Evolutionary conservation across 2,797 vertebrate genomes (phyloP), one percentile per base, ranked within the genome.

Genomic region (Peromyscus nudipes): DNA sequence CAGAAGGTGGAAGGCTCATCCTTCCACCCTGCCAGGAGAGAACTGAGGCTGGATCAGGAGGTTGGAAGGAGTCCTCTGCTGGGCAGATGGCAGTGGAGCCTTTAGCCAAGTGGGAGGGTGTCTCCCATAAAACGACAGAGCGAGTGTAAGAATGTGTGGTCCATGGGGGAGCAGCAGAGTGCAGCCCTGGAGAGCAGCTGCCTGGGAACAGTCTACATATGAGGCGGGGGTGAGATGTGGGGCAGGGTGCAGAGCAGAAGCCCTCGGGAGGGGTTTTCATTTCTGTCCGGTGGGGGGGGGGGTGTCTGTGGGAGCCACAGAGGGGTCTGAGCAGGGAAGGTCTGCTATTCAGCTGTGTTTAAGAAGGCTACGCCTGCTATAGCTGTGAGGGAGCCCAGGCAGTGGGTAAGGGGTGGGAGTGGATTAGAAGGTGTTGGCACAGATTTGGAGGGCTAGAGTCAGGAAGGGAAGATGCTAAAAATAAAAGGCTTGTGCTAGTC

Each of bases 191-290:
- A 23, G n/a, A 57, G 96, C 31, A 29, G 64, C 23, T 10, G 23
- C 76, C 69, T 27, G 3, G 21, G 64, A 11, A 27, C 49, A 0
- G 0, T 3, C 75, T 55, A 11, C 29, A 0, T 12, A 12, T 64
- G 49, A 23, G 60, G 60, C 21, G 6, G 46, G 71, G 46, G 49
- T 21, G 37, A 27, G 5, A 23, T 9, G 27, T 6, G 60, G n/a
- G 37, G 27, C 31, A 23, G 13, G 3, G 25, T 16, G 1, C 0
- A 3, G 40, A 43, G 2, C 6, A 37, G 17, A 34, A n/a, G 57
- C 29, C 16, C 83, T 76, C 1, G 0, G 3, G 13, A 27, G 55
- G 49, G 13, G 21, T 4, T 92, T 43, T 75, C 34, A 0, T 4
- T 55, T n/a, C 31, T 55, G 13, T 27, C 23, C 34, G 27, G 49